Conservation (phyloP, 2,113 vertebrate species). For the Zosterops borbonicus region DNA sequence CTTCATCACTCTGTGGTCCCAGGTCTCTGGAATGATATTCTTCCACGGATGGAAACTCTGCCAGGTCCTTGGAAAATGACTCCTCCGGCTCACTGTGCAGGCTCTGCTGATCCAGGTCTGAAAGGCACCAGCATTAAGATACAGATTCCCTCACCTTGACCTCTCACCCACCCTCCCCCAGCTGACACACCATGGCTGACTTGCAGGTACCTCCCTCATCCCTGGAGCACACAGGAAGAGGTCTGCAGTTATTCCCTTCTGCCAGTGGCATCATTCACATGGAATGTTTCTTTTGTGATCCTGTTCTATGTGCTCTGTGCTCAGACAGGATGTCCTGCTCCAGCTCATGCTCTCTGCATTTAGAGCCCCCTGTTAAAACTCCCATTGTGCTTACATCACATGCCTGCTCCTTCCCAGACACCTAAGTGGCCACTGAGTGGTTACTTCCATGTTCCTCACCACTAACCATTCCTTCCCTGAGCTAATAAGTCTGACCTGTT, state of each 20-base stretch:
- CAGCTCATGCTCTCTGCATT: neutral
- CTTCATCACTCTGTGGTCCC: slow-evolving; percentile 64
- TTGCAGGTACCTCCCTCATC: neutral
- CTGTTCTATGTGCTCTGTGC: neutral
- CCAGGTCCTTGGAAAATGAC: slow-evolving; percentile 83
- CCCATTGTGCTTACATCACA: neutral
- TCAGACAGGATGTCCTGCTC: neutral
- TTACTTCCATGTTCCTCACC: neutral
- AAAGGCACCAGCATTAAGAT: slow-evolving; percentile 28
- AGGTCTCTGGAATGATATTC: slow-evolving; percentile 80
- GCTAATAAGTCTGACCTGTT: neutral
- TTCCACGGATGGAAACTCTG: slow-evolving; percentile 83
- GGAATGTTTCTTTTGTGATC: neutral
- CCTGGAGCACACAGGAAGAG: neutral
- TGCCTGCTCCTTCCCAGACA: neutral
- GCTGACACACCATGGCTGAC: neutral
- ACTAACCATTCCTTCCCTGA: neutral
- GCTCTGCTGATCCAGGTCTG: slow-evolving; percentile 95
- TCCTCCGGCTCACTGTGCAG: slow-evolving; percentile 91
- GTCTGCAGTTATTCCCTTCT: neutral
- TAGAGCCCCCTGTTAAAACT: neutral
- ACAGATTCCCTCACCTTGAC: neutral
- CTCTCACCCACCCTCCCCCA: neutral
- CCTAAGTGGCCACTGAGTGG: neutral
- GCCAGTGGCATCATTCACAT: fast-evolving